Conservation (phyloP, 1,140 invertebrate species). For the Pseudoatta argentina region DNA sequence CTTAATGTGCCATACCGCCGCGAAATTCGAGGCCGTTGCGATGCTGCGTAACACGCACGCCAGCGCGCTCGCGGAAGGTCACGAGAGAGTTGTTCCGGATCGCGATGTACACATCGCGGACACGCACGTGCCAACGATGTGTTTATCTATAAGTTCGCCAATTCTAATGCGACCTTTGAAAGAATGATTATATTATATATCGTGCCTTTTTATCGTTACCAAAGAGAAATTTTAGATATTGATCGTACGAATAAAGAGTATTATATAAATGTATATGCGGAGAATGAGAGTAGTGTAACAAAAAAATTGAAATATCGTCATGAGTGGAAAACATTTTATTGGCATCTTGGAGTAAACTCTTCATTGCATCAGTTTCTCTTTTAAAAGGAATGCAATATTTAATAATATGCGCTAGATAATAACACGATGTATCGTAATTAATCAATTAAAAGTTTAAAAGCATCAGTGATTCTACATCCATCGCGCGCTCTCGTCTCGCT, state of each 20-base stretch:
- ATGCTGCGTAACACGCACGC: slow-evolving; percentile 23
- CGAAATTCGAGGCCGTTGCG: slow-evolving; percentile 67
- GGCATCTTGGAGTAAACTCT: background rate
- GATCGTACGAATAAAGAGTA: too few species aligned
- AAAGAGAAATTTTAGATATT: slow-evolving; percentile 1
- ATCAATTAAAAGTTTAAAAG: slow-evolving; percentile 58
- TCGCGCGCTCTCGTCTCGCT: background rate
- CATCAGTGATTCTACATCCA: slow-evolving; percentile 19
- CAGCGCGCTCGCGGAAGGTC: slow-evolving; percentile 40
- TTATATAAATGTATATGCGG: background rate
- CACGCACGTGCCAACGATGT: background rate
- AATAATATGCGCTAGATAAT: slow-evolving; percentile 13
- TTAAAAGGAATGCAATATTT: background rate
- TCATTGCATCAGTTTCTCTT: background rate
- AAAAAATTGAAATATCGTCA: background rate
- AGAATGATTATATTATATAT: background rate
- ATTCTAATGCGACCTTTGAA: background rate
- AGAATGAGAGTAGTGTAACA: background rate
- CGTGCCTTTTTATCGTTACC: background rate
- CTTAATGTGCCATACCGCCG: slow-evolving; percentile 63
- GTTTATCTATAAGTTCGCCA: background rate
- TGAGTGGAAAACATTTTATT: background rate
- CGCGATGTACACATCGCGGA: background rate
- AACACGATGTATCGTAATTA: slow-evolving; percentile 46
- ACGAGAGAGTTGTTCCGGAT: slow-evolving; percentile 32